Evolutionary conservation across 2,888 invertebrate species (phyloP).

Genomic region (Hypomecis punctinalis): DNA sequence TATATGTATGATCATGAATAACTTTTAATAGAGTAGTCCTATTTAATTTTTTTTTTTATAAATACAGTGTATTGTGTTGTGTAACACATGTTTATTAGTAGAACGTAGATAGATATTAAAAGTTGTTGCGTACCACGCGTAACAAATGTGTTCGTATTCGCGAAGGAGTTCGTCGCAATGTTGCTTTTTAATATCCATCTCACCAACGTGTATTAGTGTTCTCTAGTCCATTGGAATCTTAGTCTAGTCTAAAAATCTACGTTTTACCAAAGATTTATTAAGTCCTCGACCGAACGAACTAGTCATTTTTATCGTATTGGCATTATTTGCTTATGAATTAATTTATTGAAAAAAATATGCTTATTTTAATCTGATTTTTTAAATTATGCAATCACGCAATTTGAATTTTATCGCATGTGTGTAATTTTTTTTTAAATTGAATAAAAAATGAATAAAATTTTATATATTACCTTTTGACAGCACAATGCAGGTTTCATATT

Average conservation of each 20-base stretch:
- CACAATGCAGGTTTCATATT: constrained; percentile 62
- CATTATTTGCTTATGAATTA: constrained; percentile 16
- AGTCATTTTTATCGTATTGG: constrained; percentile 60
- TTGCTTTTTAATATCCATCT: constrained; percentile 37
- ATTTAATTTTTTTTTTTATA: too few relatives aligned
- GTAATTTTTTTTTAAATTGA: background rate
- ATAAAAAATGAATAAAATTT: background rate
- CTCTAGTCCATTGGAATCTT: constrained; percentile 45
- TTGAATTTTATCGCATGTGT: constrained; percentile 10
- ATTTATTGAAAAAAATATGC: background rate
- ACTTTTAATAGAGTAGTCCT: too few relatives aligned
- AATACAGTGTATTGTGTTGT: too few relatives aligned
- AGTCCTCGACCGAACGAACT: constrained; percentile 67
- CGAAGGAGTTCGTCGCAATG: background rate
- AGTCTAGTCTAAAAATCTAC: constrained; percentile 59
- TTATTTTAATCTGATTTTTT: background rate
- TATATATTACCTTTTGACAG: constrained; percentile 47
- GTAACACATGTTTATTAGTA: too few relatives aligned
- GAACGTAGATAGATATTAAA: too few relatives aligned
- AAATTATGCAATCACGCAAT: background rate
- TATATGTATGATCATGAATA: too few relatives aligned
- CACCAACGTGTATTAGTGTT: constrained; percentile 50
- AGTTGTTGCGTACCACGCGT: too few relatives aligned
- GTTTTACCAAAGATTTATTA: constrained; percentile 66
- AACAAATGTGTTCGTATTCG: background rate